phyloP scores from a whole-genome alignment of 2,888 invertebrate species.

The Bruchidius siliquastri region DNA sequence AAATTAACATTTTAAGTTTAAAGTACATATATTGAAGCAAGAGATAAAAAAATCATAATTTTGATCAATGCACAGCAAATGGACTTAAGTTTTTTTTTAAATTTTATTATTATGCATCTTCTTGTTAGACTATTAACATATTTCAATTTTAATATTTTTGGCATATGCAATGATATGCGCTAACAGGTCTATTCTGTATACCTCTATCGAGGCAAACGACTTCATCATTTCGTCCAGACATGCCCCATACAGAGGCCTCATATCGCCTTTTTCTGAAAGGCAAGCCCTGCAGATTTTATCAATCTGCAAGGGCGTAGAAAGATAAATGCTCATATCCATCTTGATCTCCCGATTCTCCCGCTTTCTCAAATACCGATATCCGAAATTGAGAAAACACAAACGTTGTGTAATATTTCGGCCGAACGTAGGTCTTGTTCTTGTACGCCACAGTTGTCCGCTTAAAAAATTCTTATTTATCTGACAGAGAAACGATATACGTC shows the following conservation, averaged over 20 bases:
- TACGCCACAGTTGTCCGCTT: no score
- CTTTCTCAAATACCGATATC: background rate
- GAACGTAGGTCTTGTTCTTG: constrained; percentile 25
- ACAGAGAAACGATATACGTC: background rate
- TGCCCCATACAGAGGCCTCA: constrained; percentile 50
- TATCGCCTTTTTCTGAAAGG: constrained; percentile 47
- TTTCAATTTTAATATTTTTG: no score
- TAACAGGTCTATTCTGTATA: no score
- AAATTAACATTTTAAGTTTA: no score
- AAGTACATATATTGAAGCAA: no score
- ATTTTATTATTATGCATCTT: no score
- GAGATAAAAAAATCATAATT: no score
- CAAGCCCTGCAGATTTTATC: constrained; percentile 50
- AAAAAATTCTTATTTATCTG: background rate
- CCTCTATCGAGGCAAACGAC: constrained; percentile 46
- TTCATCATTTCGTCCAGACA: constrained; percentile 51
- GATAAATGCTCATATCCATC: constrained; percentile 47
- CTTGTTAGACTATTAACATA: no score
- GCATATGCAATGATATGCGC: no score
- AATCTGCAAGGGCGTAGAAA: constrained; percentile 45
- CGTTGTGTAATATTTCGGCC: constrained; percentile 26
- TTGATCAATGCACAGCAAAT: no score
- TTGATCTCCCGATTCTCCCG: constrained; percentile 12
- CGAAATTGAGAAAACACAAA: constrained; percentile 35
- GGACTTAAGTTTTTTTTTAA: no score